Percentiles rank a stretch among this genome's conserved stretches.
Evolutionary conservation across 2,797 vertebrate genomes (phyloP).

Genomic region (Phalloptychus januarius): DNA sequence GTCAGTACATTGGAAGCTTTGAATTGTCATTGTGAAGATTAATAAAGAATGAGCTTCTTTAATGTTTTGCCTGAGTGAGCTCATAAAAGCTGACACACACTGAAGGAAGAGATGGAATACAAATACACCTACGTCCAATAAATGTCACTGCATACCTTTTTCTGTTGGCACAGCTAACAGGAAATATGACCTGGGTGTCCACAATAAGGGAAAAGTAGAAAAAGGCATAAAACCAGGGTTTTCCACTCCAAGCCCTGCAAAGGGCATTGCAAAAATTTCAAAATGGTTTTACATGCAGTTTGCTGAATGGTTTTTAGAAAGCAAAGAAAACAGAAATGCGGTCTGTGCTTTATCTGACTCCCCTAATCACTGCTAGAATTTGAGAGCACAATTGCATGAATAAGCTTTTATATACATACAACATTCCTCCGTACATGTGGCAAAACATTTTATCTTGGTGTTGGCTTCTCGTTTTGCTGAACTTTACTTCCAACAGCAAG

Average conservation of each 20-base stretch:
- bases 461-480: conserved; percentile 36
- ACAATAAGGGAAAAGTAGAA: conserved; percentile 53
- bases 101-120: conserved; percentile 74
- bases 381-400: conserved; percentile 35
- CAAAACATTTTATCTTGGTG: conserved; percentile 29
- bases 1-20: conserved; percentile 67
- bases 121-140: conserved; percentile 78
- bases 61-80: conserved; percentile 79
- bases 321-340: conserved; percentile 28
- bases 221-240: conserved; percentile 63
- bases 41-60: conserved; percentile 84
- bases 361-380: conserved; percentile 36
- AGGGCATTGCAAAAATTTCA: conserved; percentile 59
- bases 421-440: conserved; percentile 16
- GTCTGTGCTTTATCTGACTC: conserved; percentile 56
- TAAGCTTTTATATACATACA: conserved; percentile 46
- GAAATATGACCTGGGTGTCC: conserved; percentile 63
- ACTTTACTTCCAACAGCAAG: conserved; percentile 9
- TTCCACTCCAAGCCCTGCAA: conserved; percentile 47
- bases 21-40: conserved; percentile 80
- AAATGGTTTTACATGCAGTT: conserved; percentile 68
- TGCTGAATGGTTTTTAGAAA: conserved; percentile 47
- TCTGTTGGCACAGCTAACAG: conserved; percentile 70
- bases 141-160: conserved; percentile 69
- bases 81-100: conserved; percentile 78